These are phyloP conservation scores for Dendrolimus punctatus DNA, from an alignment of 1,140 invertebrate genomes.

Conservation along the genomic window DNA sequence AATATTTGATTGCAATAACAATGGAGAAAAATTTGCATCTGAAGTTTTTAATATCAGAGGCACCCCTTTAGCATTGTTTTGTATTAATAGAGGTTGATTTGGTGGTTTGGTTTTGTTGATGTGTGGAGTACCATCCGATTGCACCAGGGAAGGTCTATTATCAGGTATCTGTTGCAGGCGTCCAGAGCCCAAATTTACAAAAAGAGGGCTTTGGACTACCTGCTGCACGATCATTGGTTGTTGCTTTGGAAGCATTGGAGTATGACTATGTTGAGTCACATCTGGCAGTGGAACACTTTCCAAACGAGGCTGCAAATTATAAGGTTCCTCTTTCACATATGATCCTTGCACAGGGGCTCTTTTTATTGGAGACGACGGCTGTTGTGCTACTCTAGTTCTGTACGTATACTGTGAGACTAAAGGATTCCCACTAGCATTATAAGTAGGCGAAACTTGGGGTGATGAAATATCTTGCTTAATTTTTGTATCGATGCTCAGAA, in stretches of 20 bases:
- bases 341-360: conserved; percentile 36
- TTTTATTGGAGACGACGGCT: conserved; percentile 29
- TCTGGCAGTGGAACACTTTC: conserved; percentile 33
- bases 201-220: conserved; percentile 52
- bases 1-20: conserved; percentile 63
- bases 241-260: conserved; percentile 22
- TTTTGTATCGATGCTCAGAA: conserved; percentile 45
- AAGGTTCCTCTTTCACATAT: conserved; percentile 40
- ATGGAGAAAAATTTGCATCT: conserved; percentile 59
- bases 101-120: conserved; percentile 32
- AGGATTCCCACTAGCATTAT: conserved; percentile 42
- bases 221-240: conserved; percentile 57
- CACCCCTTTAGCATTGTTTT: conserved; percentile 55
- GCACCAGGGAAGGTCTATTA: conserved; percentile 34
- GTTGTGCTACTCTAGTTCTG: conserved; percentile 20
- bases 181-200: conserved; percentile 50
- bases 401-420: conserved; percentile 53
- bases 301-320: conserved; percentile 27
- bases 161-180: conserved; percentile 46
- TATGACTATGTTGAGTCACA: conserved; percentile 34
- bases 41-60: conserved; percentile 58
- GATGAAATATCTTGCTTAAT: conserved; percentile 24
- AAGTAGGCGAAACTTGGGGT: conserved; percentile 39
- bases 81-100: conserved; percentile 63
- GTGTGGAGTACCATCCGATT: conserved; percentile 37